Evolutionary conservation across 2,113 vertebrate genomes (phyloP).

Genomic region (Paedocypris sp.): DNA sequence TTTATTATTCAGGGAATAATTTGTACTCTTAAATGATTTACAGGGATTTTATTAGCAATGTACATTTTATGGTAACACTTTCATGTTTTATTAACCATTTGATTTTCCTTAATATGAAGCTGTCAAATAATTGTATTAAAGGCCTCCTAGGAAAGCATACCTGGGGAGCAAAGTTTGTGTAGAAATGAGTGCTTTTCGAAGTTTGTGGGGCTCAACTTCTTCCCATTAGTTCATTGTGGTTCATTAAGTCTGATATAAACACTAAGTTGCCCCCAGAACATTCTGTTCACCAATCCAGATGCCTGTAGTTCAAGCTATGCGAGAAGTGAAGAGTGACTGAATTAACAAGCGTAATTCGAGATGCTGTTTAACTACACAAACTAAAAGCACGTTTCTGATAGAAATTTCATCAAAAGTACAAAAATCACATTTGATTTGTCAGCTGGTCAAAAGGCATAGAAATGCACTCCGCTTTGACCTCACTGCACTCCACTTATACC

Average conservation of each 20-base stretch:
- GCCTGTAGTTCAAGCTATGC: neutral
- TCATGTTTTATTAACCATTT: too few species aligned
- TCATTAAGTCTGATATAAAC: neutral
- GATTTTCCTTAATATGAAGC: too few species aligned
- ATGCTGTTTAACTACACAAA: constrained; percentile 22
- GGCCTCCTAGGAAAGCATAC: too few species aligned
- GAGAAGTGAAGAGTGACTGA: constrained; percentile 24
- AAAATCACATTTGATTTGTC: neutral
- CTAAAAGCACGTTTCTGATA: constrained; percentile 10
- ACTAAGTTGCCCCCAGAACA: neutral
- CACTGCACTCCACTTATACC: neutral
- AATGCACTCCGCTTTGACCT: neutral
- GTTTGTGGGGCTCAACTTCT: too few species aligned
- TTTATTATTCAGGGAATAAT: neutral
- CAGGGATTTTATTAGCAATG: neutral
- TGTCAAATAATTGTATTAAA: too few species aligned
- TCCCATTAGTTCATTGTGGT: neutral
- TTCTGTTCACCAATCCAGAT: neutral
- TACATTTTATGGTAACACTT: neutral
- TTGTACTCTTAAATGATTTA: neutral
- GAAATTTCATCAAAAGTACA: constrained; percentile 32
- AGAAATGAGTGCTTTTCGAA: too few species aligned
- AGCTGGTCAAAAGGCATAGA: neutral
- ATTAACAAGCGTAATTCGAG: constrained; percentile 36
- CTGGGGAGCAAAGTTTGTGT: too few species aligned